Evolutionary conservation across 2,888 invertebrate genomes (phyloP).

Genomic region (Sialis lutaria): DNA sequence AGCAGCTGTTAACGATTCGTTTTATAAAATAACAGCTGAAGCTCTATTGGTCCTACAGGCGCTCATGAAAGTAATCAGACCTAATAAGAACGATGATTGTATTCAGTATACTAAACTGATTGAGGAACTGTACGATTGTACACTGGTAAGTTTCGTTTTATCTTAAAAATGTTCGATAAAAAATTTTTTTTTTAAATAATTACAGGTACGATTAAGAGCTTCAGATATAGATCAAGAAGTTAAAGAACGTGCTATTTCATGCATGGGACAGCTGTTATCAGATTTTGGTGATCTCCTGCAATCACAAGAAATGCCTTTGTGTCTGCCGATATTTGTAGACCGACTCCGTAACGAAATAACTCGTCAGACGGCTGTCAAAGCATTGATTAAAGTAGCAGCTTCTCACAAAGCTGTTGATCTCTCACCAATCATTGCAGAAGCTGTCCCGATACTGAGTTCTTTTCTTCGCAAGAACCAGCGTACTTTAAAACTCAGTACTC

Average conservation of each 20-base stretch:
- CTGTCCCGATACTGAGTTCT: conserved; percentile 80
- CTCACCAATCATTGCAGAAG: conserved; percentile 68
- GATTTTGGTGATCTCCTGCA: conserved; percentile 77
- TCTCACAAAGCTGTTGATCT: conserved; percentile 76
- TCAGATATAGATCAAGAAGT: conserved; percentile 99
- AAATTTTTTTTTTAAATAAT: neutral
- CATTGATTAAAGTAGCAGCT: conserved; percentile 83
- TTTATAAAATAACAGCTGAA: conserved; percentile 98
- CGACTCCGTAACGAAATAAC: conserved; percentile 94
- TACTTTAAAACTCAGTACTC: conserved; percentile 77
- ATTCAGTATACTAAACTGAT: conserved; percentile 68
- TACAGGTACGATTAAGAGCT: conserved; percentile 50
- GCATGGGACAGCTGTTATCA: conserved; percentile 88
- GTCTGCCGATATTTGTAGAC: conserved; percentile 89
- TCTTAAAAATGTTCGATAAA: no score
- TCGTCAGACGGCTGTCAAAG: conserved; percentile 87
- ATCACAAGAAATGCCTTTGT: conserved; percentile 56
- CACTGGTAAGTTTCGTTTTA: conserved; percentile 33
- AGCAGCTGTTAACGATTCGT: conserved; percentile 80
- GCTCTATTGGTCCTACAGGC: conserved; percentile 86
- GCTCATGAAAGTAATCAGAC: conserved; percentile 83
- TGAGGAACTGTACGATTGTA: conserved; percentile 65
- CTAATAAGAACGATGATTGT: conserved; percentile 36
- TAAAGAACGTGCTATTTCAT: conserved; percentile 92
- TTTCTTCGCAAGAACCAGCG: conserved; percentile 94